These are phyloP conservation scores for Leptobrachium ailaonicum DNA, from an alignment of 2,113 vertebrate genomes.

Conservation along the genomic window DNA sequence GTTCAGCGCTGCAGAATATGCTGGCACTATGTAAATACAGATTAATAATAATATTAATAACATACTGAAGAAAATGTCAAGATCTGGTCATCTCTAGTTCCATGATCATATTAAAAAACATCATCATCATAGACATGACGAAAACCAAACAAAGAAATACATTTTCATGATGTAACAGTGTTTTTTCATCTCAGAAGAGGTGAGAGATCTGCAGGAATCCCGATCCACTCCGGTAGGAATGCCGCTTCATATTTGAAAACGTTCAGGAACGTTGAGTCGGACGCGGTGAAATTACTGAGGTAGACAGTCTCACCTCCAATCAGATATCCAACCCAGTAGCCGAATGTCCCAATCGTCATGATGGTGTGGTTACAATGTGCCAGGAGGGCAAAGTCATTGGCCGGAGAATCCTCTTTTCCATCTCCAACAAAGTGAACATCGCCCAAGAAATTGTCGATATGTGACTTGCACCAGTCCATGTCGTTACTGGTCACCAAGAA, in stretches of 20 bases:
- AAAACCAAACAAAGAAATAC: no score
- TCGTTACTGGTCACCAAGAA: constrained; percentile 63
- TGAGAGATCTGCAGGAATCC: constrained; percentile 58
- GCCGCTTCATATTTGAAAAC: constrained; percentile 47
- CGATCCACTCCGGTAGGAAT: constrained; percentile 60
- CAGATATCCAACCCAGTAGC: constrained; percentile 37
- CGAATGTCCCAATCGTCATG: constrained; percentile 46
- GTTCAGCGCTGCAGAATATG: no score
- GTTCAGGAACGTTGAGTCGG: constrained; percentile 20
- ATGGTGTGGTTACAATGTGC: constrained; percentile 47
- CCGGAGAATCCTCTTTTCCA: neutral
- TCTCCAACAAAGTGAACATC: constrained; percentile 51
- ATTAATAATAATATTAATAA: no score
- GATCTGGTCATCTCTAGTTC: no score
- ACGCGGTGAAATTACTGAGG: constrained; percentile 27
- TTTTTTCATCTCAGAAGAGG: constrained; percentile 15
- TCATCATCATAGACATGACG: no score
- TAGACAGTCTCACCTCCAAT: constrained; percentile 35
- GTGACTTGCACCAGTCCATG: constrained; percentile 60
- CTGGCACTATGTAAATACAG: no score
- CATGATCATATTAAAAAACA: no score
- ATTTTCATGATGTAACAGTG: no score
- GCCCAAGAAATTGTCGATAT: constrained; percentile 52
- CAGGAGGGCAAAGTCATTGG: constrained; percentile 54
- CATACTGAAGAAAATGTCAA: no score